A percentile compares a stretch with the other conserved stretches of the same genome.
These are phyloP conservation scores for Choloepus didactylus DNA, from an alignment of 2,797 vertebrate genomes.

Conservation along the genomic window DNA sequence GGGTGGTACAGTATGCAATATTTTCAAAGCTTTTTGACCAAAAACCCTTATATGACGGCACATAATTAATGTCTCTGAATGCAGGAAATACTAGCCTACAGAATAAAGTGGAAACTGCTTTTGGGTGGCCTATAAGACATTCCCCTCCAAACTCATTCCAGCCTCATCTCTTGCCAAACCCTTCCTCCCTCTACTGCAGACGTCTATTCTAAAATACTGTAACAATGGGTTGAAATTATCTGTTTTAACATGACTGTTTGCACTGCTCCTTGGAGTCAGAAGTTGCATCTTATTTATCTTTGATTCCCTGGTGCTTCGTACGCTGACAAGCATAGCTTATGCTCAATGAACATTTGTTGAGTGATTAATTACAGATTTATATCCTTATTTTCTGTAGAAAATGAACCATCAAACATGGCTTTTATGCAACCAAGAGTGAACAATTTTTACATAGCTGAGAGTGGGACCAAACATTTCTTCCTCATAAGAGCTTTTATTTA, in stretches of 20 bases:
- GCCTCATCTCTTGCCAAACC: neutral
- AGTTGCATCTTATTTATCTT: neutral
- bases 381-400: neutral
- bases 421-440: neutral
- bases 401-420: neutral
- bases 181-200: neutral
- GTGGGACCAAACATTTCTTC: neutral
- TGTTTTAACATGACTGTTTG: neutral
- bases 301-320: neutral
- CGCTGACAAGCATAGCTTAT: neutral
- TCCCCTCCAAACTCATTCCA: neutral
- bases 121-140: neutral
- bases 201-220: neutral
- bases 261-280: constrained; percentile 25
- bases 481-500: constrained; percentile 3
- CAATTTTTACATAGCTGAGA: neutral
- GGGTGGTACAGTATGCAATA: neutral
- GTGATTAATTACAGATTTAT: constrained; percentile 10
- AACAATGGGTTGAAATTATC: neutral
- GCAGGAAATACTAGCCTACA: neutral
- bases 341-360: neutral
- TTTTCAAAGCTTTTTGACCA: constrained; percentile 8
- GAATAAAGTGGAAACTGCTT: neutral
- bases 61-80: neutral
- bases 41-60: neutral